These are phyloP conservation scores for Drosophila grimshawi DNA, from an alignment of 1,140 invertebrate species.

Conservation along the genomic window DNA sequence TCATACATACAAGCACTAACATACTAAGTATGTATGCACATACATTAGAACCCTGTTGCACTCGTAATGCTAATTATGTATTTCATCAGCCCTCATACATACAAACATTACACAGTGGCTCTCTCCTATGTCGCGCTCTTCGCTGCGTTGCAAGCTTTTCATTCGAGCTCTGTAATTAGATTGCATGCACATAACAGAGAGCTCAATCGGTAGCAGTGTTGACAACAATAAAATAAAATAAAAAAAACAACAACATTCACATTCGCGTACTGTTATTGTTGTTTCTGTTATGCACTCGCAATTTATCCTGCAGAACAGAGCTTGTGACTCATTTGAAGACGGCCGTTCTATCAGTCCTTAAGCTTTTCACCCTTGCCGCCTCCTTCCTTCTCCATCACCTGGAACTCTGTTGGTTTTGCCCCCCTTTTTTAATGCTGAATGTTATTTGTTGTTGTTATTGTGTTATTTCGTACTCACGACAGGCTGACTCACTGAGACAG, in stretches of 20 bases:
- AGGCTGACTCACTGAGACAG: slow-evolving; percentile 22
- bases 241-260: slow-evolving; percentile 30
- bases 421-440: slow-evolving; percentile 24
- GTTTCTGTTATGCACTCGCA: slow-evolving; percentile 4
- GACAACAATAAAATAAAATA: slow-evolving; percentile 23
- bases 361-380: slow-evolving; percentile 4
- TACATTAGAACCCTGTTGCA: slow-evolving; percentile 32
- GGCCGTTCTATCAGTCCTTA: slow-evolving; percentile 3
- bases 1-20: neutral
- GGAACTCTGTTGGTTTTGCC: slow-evolving; percentile 24
- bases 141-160: slow-evolving; percentile 36
- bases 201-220: slow-evolving; percentile 10
- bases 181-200: slow-evolving; percentile 41
- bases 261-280: slow-evolving; percentile 13
- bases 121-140: slow-evolving; percentile 6
- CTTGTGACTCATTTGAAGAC: slow-evolving; percentile 9
- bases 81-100: slow-evolving; percentile 39
- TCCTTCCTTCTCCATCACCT: neutral
- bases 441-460: slow-evolving; percentile 19
- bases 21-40: neutral
- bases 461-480: slow-evolving; percentile 31
- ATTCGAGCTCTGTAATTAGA: slow-evolving; percentile 48
- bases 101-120: slow-evolving; percentile 23
- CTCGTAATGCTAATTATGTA: slow-evolving; percentile 33
- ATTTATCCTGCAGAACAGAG: slow-evolving; percentile 1